A percentile compares a stretch with the other conserved stretches of the same genome.
Evolutionary conservation across 2,113 vertebrate genomes (phyloP).

Genomic region (Arenaria interpres): DNA sequence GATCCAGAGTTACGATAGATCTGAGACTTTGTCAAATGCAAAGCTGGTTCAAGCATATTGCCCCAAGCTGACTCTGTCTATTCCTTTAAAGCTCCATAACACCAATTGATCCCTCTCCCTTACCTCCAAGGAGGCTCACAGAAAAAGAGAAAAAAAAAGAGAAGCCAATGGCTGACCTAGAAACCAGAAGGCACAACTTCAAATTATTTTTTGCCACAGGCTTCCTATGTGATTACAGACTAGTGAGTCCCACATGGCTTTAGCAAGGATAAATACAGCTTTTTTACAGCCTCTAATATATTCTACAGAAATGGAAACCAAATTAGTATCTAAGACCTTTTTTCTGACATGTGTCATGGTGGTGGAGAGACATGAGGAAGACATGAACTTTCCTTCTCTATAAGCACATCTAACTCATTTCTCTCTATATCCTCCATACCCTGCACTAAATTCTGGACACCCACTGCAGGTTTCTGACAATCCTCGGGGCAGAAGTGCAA

Average conservation of each 20-base stretch:
- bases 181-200: neutral
- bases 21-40: neutral
- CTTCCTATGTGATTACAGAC: constrained; percentile 37
- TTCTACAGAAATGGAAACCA: neutral
- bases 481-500: neutral
- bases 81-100: neutral
- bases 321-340: neutral
- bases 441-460: neutral
- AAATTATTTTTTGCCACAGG: constrained; percentile 15
- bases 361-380: neutral
- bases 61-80: neutral
- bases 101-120: neutral
- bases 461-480: neutral
- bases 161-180: neutral
- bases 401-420: neutral
- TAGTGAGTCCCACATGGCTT: neutral
- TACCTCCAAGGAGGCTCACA: neutral
- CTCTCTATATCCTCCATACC: neutral
- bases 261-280: neutral
- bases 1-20: neutral
- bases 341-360: neutral
- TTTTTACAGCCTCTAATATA: neutral
- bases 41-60: neutral
- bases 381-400: neutral
- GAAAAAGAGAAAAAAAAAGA: neutral